Evolutionary conservation across 2,888 invertebrate species (phyloP).

Genomic region (Dinocampus coccinellae): DNA sequence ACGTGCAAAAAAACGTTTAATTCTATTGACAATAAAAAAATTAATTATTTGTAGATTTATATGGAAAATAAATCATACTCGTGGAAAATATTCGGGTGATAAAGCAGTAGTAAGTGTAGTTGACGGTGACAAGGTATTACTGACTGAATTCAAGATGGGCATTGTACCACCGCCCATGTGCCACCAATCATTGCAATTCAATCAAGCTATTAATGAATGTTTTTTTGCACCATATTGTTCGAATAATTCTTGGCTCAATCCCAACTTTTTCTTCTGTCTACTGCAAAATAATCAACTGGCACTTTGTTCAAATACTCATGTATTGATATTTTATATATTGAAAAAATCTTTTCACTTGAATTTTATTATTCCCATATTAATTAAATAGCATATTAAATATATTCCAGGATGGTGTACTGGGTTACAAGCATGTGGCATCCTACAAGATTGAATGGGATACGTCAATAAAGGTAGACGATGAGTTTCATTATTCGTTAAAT

Average conservation of each 20-base stretch:
- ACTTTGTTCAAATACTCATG: slow-evolving; percentile 53
- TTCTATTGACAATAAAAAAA: slow-evolving; percentile 72
- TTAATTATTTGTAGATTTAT: slow-evolving; percentile 75
- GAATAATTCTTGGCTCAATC: slow-evolving; percentile 50
- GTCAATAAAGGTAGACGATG: slow-evolving; percentile 21
- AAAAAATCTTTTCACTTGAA: not conserved
- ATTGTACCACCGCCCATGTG: slow-evolving; percentile 90
- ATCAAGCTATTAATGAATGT: slow-evolving; percentile 74
- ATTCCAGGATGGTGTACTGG: slow-evolving; percentile 50
- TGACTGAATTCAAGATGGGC: slow-evolving; percentile 81
- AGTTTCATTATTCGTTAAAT: slow-evolving; percentile 65
- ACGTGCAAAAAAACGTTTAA: slow-evolving; percentile 72
- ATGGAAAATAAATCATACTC: slow-evolving; percentile 74
- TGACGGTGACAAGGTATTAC: slow-evolving; percentile 78
- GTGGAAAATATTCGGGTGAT: slow-evolving; percentile 71
- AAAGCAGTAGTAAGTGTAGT: slow-evolving; percentile 80
- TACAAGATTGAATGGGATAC: slow-evolving; percentile 55
- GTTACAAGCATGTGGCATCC: slow-evolving; percentile 55
- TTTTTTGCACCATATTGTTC: slow-evolving; percentile 71
- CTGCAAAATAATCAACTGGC: slow-evolving; percentile 53
- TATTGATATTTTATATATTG: slow-evolving; percentile 43
- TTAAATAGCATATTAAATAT: slow-evolving; percentile 21
- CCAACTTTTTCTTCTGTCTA: slow-evolving; percentile 68
- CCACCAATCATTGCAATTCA: slow-evolving; percentile 73
- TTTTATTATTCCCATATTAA: not conserved